These are phyloP conservation scores for Conus betulinus DNA, from an alignment of 1,140 invertebrate species.

Conservation along the genomic window DNA sequence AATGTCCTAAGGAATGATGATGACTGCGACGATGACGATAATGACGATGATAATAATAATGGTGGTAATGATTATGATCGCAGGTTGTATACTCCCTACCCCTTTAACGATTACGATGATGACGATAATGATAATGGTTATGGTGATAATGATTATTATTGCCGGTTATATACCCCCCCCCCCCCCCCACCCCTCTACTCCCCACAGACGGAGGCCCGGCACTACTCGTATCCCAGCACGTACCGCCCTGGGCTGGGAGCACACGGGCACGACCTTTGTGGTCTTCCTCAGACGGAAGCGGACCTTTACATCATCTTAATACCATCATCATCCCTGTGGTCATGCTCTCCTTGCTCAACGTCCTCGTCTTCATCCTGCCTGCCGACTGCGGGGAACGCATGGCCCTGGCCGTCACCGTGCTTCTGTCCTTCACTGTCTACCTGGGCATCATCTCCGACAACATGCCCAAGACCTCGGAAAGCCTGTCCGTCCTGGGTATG, in stretches of 20 bases:
- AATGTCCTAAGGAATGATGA: neutral
- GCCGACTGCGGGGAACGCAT: conserved; percentile 80
- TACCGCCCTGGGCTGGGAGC: conserved; percentile 45
- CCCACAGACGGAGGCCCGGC: conserved; percentile 38
- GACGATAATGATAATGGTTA: conserved; percentile 13
- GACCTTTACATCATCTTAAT: conserved; percentile 77
- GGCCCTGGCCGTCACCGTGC: conserved; percentile 78
- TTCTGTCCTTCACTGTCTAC: conserved; percentile 80
- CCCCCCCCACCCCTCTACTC: neutral
- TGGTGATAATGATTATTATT: too few species aligned
- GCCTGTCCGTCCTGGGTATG: conserved; percentile 74
- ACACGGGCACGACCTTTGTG: conserved; percentile 53
- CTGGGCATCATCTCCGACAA: conserved; percentile 79
- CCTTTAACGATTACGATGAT: conserved; percentile 1
- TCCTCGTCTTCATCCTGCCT: conserved; percentile 79
- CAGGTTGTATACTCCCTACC: too few species aligned
- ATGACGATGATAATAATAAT: too few species aligned
- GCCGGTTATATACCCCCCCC: neutral
- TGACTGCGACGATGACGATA: neutral
- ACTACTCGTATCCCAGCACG: conserved; percentile 44
- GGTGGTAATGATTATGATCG: too few species aligned
- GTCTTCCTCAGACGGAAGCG: conserved; percentile 59
- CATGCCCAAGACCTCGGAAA: conserved; percentile 79
- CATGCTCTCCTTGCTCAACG: conserved; percentile 79
- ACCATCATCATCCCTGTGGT: conserved; percentile 79